phyloP scores from a whole-genome alignment of 2,797 vertebrate species.

The Amazona finschi region DNA sequence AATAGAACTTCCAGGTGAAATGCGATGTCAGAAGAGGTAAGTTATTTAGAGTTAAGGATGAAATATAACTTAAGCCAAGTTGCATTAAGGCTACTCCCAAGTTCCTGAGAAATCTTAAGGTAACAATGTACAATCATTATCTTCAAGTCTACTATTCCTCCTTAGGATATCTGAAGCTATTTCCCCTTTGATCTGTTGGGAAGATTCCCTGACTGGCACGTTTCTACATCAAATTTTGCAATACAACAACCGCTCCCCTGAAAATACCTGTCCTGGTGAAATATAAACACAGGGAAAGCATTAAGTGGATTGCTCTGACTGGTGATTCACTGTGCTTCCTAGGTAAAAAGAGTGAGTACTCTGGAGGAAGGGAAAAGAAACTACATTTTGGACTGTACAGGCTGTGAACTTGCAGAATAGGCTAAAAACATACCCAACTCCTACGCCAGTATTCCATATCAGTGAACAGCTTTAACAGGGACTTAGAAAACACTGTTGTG shows the following conservation, averaged over 20 bases:
- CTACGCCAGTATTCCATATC: background rate
- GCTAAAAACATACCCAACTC: background rate
- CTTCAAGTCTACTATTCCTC: background rate
- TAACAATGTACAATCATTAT: background rate
- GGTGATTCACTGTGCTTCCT: background rate
- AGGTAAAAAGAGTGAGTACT: background rate
- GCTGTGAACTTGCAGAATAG: background rate
- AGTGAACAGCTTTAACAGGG: background rate
- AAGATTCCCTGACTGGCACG: background rate
- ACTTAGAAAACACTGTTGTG: background rate
- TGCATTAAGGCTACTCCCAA: background rate
- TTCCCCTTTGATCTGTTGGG: background rate
- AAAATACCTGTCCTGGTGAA: background rate
- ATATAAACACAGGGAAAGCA: background rate
- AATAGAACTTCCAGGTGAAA: background rate
- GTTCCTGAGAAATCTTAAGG: background rate
- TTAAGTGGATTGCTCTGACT: background rate
- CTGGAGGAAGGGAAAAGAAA: background rate
- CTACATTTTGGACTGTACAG: background rate
- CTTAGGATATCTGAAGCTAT: background rate
- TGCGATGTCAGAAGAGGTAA: background rate
- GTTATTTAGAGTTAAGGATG: background rate
- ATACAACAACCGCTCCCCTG: background rate
- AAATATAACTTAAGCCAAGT: background rate
- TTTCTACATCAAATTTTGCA: background rate